phyloP scores from a whole-genome alignment of 2,113 vertebrate species.

The Oenanthe oenanthe region DNA sequence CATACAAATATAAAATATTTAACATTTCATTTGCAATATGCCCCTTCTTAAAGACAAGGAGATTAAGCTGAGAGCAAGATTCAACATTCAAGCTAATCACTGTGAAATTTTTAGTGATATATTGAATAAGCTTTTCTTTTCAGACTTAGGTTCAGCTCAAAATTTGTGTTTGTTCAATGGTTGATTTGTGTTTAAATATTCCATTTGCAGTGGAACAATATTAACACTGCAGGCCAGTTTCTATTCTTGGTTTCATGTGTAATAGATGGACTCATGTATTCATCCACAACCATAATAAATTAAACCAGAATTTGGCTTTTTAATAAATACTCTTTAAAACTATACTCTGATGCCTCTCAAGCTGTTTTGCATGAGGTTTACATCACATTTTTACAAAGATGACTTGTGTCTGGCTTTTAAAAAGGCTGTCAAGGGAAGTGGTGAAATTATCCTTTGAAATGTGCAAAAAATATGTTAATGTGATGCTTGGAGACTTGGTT shows the following conservation, averaged over 20 bases:
- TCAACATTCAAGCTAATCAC: background rate
- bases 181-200: background rate
- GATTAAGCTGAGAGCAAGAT: background rate
- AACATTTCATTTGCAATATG: background rate
- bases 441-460: background rate
- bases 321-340: background rate
- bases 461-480: background rate
- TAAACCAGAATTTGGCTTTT: background rate
- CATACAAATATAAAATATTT: background rate
- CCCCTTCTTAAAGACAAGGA: background rate
- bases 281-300: background rate
- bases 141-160: background rate
- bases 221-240: background rate
- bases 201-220: background rate
- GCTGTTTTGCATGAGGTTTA: background rate
- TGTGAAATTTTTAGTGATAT: background rate
- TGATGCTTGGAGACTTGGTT: fast-evolving
- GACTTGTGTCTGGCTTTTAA: background rate
- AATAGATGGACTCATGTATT: background rate
- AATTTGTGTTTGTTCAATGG: fast-evolving
- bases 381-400: background rate
- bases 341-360: background rate
- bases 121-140: background rate
- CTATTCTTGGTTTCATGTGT: background rate
- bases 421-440: background rate